phyloP scores from a whole-genome alignment of 2,888 invertebrate species.

The Sycophila texana region DNA sequence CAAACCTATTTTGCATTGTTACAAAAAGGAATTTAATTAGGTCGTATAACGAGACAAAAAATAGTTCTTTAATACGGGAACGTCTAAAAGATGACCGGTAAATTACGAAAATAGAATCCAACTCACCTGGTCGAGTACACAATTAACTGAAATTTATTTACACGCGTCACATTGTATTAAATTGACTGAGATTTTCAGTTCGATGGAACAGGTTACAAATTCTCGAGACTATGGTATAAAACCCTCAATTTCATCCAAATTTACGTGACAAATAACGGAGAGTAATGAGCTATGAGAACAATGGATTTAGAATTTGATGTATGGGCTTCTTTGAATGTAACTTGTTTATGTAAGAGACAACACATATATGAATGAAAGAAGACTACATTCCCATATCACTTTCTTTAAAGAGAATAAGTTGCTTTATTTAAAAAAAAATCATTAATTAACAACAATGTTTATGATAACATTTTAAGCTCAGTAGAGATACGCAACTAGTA shows the following conservation, averaged over 20 bases:
- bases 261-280: slow-evolving; percentile 28
- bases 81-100: background rate
- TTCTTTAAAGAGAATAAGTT: no score
- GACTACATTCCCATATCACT: no score
- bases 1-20: background rate
- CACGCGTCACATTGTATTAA: slow-evolving; percentile 11
- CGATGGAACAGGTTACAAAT: slow-evolving; percentile 6
- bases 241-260: slow-evolving; percentile 10
- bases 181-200: slow-evolving; percentile 4
- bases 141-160: slow-evolving; percentile 44
- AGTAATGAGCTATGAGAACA: slow-evolving; percentile 13
- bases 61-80: background rate
- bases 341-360: no score
- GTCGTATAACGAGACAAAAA: background rate
- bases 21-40: slow-evolving; percentile 6
- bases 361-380: no score
- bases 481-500: no score
- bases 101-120: background rate
- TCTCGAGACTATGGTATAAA: background rate
- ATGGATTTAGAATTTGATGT: slow-evolving; percentile 23
- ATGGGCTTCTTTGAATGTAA: background rate
- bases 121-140: background rate
- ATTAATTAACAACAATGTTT: no score
- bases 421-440: no score
- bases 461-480: no score